These are phyloP conservation scores for Tenebrio molitor DNA, from an alignment of 1,140 invertebrate genomes.

Conservation along the genomic window DNA sequence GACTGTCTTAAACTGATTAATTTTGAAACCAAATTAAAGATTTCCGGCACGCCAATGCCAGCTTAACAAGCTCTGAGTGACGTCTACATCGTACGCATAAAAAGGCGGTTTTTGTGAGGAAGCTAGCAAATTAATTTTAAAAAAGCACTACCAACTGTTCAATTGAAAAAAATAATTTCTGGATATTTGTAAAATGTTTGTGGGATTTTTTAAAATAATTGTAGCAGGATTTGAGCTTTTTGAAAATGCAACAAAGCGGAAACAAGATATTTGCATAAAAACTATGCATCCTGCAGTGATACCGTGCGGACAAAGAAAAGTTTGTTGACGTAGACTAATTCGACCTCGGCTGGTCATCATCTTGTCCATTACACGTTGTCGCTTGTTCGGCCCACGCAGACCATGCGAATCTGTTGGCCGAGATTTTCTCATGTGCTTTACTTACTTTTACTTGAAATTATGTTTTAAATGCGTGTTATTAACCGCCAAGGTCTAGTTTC, in stretches of 20 bases:
- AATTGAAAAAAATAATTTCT: no score
- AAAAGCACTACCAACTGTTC: no score
- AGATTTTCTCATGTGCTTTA: slow-evolving; percentile 61
- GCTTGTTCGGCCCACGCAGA: slow-evolving; percentile 55
- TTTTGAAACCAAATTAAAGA: slow-evolving; percentile 13
- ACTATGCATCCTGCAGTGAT: not conserved
- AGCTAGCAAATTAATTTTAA: not conserved
- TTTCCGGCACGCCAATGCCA: slow-evolving; percentile 24
- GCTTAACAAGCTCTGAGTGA: not conserved
- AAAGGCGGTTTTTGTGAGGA: not conserved
- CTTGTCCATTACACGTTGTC: slow-evolving; percentile 45
- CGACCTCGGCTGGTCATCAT: slow-evolving; percentile 45
- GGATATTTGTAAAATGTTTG: no score
- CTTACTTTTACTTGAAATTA: slow-evolving; percentile 57
- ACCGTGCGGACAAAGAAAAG: not conserved
- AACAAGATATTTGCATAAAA: no score
- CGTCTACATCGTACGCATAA: not conserved
- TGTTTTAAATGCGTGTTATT: slow-evolving; percentile 59
- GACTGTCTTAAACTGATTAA: not conserved
- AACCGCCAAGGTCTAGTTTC: slow-evolving; percentile 53
- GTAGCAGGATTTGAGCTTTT: no score
- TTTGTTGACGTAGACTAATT: slow-evolving; percentile 45
- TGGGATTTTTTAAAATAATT: no score
- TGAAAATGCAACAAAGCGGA: not conserved
- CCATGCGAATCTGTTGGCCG: slow-evolving; percentile 59